phyloP scores from a whole-genome alignment of 2,113 vertebrate species.

The Chrysochloris asiatica region DNA sequence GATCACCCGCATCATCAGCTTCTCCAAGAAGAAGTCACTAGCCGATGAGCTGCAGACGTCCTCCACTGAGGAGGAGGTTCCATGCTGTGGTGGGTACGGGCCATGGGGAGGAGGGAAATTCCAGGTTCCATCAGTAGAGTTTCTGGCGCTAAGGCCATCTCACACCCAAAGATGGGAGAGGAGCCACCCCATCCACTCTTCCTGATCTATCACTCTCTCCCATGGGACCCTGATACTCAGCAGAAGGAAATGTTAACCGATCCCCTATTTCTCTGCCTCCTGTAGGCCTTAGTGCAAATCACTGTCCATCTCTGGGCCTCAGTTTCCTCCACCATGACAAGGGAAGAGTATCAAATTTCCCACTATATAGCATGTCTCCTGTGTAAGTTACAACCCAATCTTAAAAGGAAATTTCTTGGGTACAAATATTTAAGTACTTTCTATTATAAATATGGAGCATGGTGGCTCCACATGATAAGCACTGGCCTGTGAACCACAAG shows the following conservation, averaged over 20 bases:
- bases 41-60: constrained; percentile 87
- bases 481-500: too few relatives aligned
- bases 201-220: neutral
- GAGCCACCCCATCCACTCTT: neutral
- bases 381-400: neutral
- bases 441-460: too few relatives aligned
- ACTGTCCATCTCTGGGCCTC: neutral
- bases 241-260: neutral
- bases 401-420: neutral
- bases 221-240: neutral
- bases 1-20: constrained; percentile 97
- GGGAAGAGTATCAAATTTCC: neutral
- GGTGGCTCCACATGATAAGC: too few relatives aligned
- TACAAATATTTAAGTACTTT: constrained; percentile 33
- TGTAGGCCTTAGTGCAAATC: neutral
- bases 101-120: rapidly evolving
- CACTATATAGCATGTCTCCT: neutral
- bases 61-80: constrained; percentile 89
- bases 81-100: constrained; percentile 89
- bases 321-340: neutral
- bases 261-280: neutral
- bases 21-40: constrained; percentile 94
- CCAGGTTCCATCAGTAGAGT: rapidly evolving
- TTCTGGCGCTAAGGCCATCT: rapidly evolving
- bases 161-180: neutral